Base-by-base conservation (phyloP, 2,113 vertebrate genomes). In the Lipophrys pholis region DNA sequence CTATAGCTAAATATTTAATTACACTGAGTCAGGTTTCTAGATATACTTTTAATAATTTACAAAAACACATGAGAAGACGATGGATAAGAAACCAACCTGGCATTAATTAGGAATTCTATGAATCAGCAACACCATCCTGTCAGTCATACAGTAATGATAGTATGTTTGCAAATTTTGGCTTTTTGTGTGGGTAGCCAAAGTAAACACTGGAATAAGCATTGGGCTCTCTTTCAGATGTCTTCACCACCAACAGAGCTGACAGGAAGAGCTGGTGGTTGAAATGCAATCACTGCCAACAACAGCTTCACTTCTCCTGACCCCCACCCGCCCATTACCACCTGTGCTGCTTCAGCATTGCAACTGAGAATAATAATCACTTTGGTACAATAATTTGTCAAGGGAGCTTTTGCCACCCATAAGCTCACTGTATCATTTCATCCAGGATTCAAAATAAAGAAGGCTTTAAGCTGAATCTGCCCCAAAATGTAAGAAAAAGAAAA, bases 51-150 rank as follows among this genome's bases (percentile, higher is more conserved):
- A 17, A 41, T 73, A 14, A 43, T n/a, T 60, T n/a, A 53, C 35
- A 8, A 46, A 61, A 45, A 35, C 11, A 52, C 38, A 30, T 11
- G 12, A 1, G 5, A 56, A 53, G 35, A 8, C 46, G 10, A 14
- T 57, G 11, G 51, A 58, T 58, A 55, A 50, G 7, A 42, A 48
- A 49, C 21, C 45, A 73, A 1, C 8, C 49, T 76, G 64, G 59
- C 60, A 62, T 6, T 35, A 45, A 61, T 16, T 36, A 73, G 46
- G 48, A 71, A 72, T 16, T 11, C 53, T 38, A 38, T 60, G 63
- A 85, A 55, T 80, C 76, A 82, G 63, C 70, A 51, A 55, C 56
- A 67, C 73, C 57, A 63, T 7, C 11, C 62, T 8, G 62, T 41
- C 62, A 56, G 56, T 70, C 75, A 52, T 42, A 41, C 59, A 50